Base-by-base conservation (phyloP, 2,113 vertebrate genomes). In the Eonycteris spelaea region DNA sequence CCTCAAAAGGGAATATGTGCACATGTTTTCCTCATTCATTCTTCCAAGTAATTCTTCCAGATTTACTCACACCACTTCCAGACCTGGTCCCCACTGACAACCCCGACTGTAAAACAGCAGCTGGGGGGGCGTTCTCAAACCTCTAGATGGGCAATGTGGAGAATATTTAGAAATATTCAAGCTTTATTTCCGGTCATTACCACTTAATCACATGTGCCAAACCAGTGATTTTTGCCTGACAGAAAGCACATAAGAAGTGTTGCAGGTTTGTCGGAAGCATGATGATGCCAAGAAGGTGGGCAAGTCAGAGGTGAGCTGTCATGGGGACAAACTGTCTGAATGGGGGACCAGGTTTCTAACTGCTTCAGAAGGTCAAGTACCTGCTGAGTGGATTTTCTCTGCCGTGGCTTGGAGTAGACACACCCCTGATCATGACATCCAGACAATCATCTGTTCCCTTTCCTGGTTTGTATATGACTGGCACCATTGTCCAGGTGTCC, bases 1-100 rank as follows among this genome's bases (percentile, higher is more conserved):
- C 67, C 65, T 96, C 83, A 38, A 88, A 80, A 65, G 51, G 30
- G 30, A 68, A 79, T 79, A 6, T 30, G 22, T 40, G 55, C 63
- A 22, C 35, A 8, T 63, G 83, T 84, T 82, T 84, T 43, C 45
- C 78, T 74, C 65, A 0, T 86, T 57, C 14, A 2, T 38, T 70
- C 33, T 89, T 94, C 80, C 65, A n/a, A 57, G 70, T 74, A 12
- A 43, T 85, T 91, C 35, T 94, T 92, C 85, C 70, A 55, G 38
- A 75, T 30, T 33, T 45, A 70, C 68, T 82, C 45, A 43, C 12
- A n/a, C 43, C 57, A 19, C 7, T 51, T 40, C 51, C 38, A 22
- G 14, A 14, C 53, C 87, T 28, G 15, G 24, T 28, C 70, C 51
- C 63, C 43, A 14, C 61, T 14, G 84, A 91, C 95, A 78, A 6